These are phyloP conservation scores for Dolomedes plantarius DNA, from an alignment of 2,888 invertebrate genomes.

Conservation along the genomic window DNA sequence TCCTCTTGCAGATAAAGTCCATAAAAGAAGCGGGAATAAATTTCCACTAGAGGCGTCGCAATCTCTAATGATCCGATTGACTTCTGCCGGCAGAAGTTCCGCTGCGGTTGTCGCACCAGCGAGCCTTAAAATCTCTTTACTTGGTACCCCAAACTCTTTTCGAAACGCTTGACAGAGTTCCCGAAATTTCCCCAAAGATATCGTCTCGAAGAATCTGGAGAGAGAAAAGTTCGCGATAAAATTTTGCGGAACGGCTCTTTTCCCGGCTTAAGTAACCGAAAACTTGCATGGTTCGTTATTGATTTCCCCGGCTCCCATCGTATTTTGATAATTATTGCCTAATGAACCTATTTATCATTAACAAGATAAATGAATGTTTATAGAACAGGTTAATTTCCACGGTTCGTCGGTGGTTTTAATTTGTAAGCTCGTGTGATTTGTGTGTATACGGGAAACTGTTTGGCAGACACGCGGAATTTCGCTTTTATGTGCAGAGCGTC, in stretches of 20 bases:
- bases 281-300: background rate
- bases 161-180: constrained; percentile 7
- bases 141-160: background rate
- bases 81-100: background rate
- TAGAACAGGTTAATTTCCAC: background rate
- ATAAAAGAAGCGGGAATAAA: background rate
- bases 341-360: constrained; percentile 4
- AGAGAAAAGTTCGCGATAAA: background rate
- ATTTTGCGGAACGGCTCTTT: background rate
- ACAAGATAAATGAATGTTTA: background rate
- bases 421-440: too few species aligned
- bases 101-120: background rate
- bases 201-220: background rate
- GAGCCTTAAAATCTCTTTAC: constrained; percentile 9
- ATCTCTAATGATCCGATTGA: background rate
- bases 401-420: too few species aligned
- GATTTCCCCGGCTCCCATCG: background rate
- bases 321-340: background rate
- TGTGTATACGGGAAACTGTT: too few species aligned
- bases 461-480: too few species aligned
- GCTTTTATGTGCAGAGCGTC: too few species aligned
- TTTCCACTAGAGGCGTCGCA: background rate
- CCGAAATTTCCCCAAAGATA: constrained; percentile 1
- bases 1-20: too few species aligned
- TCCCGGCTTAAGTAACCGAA: background rate